Evolutionary conservation across 1,140 invertebrate genomes (phyloP).

Genomic region (Reticulitermes speratus): DNA sequence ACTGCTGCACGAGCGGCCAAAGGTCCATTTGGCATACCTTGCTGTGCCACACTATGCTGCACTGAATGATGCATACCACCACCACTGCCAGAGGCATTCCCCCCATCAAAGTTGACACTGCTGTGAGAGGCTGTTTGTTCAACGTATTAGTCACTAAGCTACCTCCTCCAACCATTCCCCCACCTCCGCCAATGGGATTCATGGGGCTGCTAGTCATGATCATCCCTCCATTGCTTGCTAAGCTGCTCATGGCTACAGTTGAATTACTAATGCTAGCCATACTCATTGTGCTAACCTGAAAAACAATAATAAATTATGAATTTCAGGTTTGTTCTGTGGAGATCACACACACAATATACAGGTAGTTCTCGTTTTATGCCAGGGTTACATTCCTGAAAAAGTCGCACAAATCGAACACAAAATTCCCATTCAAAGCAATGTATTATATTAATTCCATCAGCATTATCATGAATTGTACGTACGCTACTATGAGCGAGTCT

Average conservation of each 20-base stretch:
- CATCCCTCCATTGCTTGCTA: slow-evolving; percentile 62
- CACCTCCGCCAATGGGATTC: slow-evolving; percentile 53
- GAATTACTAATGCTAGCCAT: slow-evolving; percentile 5
- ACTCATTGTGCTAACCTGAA: neutral
- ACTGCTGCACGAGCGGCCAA: slow-evolving; percentile 55
- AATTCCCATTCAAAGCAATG: too few relatives aligned
- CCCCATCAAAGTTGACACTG: slow-evolving; percentile 28
- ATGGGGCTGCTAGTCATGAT: slow-evolving; percentile 65
- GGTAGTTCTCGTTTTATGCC: too few relatives aligned
- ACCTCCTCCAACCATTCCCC: slow-evolving; percentile 57
- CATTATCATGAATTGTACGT: too few relatives aligned
- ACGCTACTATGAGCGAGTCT: too few relatives aligned
- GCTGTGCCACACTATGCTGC: slow-evolving; percentile 46
- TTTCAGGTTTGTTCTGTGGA: neutral
- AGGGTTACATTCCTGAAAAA: too few relatives aligned
- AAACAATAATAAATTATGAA: neutral
- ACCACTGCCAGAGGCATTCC: neutral
- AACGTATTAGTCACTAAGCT: slow-evolving; percentile 61
- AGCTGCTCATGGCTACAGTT: slow-evolving; percentile 56
- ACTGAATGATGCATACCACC: slow-evolving; percentile 46
- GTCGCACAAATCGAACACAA: too few relatives aligned
- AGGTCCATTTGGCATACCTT: slow-evolving; percentile 63
- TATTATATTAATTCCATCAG: too few relatives aligned
- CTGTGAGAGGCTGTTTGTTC: slow-evolving; percentile 64
- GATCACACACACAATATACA: too few relatives aligned